phyloP scores from a whole-genome alignment of 2,113 vertebrate species.

The Ranitomeya imitator region DNA sequence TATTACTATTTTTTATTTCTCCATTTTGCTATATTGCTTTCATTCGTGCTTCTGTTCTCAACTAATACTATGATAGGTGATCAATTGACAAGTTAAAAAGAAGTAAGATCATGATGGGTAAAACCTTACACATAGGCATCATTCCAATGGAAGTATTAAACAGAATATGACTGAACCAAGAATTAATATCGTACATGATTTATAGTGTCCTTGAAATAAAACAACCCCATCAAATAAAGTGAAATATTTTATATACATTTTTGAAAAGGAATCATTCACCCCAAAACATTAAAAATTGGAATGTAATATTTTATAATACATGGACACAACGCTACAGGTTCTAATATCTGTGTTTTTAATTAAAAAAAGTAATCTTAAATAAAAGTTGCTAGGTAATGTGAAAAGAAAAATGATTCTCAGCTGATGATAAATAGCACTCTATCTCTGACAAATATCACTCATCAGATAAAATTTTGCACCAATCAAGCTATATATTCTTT shows the following conservation, averaged over 20 bases:
- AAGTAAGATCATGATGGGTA: background rate
- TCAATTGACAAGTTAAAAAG: background rate
- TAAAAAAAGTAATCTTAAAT: no score
- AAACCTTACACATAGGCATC: background rate
- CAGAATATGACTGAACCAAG: background rate
- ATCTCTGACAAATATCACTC: background rate
- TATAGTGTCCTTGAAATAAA: background rate
- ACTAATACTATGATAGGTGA: background rate
- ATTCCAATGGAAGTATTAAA: background rate
- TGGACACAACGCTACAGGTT: no score
- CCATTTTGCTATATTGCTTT: no score
- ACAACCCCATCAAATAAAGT: background rate
- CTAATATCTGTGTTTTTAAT: no score
- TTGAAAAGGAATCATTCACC: background rate
- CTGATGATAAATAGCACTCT: background rate
- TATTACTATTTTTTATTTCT: no score
- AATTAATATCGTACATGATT: background rate
- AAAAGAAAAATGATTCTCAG: no score
- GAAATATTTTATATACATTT: background rate
- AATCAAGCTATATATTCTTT: background rate
- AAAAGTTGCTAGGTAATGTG: no score
- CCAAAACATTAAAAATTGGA: background rate
- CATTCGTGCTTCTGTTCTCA: background rate
- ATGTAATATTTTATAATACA: background rate
- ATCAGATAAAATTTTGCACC: background rate